These are phyloP conservation scores for Balearica regulorum DNA, from an alignment of 2,797 vertebrate species.

Conservation along the genomic window DNA sequence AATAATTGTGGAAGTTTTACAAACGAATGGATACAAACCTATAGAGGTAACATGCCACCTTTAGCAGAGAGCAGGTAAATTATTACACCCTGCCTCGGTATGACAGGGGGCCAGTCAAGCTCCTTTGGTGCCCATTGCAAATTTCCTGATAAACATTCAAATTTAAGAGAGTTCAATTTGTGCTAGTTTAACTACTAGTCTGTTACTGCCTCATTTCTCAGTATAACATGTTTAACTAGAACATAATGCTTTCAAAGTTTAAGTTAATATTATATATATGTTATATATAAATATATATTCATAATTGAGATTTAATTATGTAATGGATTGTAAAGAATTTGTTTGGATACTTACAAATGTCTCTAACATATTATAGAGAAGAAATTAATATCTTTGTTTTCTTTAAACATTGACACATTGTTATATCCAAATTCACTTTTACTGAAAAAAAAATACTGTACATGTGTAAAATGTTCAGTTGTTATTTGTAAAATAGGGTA, in stretches of 20 bases:
- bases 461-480: constrained; percentile 85
- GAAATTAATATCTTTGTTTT: constrained; percentile 74
- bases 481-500: constrained; percentile 83
- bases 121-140: constrained; percentile 5
- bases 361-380: constrained; percentile 73
- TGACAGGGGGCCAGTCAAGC: not conserved
- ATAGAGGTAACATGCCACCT: not conserved
- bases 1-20: not conserved
- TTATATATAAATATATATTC: constrained; percentile 79
- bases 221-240: constrained; percentile 75
- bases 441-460: constrained; percentile 82
- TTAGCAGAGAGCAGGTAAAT: not conserved
- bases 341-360: constrained; percentile 76
- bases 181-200: constrained; percentile 71
- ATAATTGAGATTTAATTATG: constrained; percentile 78
- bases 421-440: constrained; percentile 78
- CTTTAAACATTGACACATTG: constrained; percentile 72
- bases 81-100: not conserved
- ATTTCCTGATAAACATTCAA: constrained; percentile 41
- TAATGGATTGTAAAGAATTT: constrained; percentile 80
- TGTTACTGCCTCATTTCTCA: constrained; percentile 71
- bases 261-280: constrained; percentile 80
- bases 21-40: not conserved
- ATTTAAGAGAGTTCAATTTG: constrained; percentile 7
- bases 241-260: constrained; percentile 80